These are phyloP conservation scores for Lacerta viridis DNA, from an alignment of 2,797 vertebrate genomes.

Conservation along the genomic window DNA sequence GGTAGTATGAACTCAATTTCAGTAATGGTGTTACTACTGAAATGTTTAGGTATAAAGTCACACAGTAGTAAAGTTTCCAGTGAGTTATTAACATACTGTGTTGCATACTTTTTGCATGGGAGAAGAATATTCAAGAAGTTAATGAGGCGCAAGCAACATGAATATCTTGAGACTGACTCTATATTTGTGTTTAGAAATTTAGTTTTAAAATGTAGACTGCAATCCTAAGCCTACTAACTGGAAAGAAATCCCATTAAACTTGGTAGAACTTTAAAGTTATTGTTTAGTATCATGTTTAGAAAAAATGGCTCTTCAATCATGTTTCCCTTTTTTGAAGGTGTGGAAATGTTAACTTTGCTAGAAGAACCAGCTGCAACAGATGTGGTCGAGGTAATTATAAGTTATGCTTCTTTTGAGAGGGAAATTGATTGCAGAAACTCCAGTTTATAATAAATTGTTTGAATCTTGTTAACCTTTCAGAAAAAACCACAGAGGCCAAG, in stretches of 20 bases:
- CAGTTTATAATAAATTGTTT: background rate
- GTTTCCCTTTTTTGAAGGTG: conserved; percentile 83
- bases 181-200: background rate
- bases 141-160: background rate
- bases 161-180: background rate
- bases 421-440: background rate
- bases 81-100: background rate
- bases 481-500: conserved; percentile 97
- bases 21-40: background rate
- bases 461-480: conserved; percentile 74
- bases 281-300: background rate
- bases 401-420: background rate
- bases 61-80: background rate
- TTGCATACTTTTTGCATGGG: background rate
- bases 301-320: background rate
- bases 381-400: conserved; percentile 89
- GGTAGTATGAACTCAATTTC: background rate
- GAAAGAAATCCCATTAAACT: background rate
- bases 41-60: too few species aligned
- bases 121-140: too few species aligned
- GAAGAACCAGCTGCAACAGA: conserved; percentile 97
- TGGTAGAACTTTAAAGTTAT: background rate
- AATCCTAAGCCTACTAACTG: background rate
- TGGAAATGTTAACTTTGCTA: conserved; percentile 97
- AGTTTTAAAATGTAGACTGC: background rate